Evolutionary conservation across 35 echinoderm and acorn worm species (phyloP).

Genomic region (Amphiura filiformis): DNA sequence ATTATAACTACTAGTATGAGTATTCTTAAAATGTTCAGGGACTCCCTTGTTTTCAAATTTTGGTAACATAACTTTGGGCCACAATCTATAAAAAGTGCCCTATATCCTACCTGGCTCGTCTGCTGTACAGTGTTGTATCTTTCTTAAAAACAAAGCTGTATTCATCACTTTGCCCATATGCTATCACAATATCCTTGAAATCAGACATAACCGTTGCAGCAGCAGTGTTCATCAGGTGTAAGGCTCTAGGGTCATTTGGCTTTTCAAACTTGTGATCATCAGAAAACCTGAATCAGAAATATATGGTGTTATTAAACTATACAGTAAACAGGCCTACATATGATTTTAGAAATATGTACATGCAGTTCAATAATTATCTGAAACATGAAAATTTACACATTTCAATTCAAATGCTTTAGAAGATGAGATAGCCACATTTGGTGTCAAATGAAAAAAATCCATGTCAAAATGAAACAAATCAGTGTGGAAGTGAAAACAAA

Average conservation of each 20-base stretch:
- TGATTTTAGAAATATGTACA: no score
- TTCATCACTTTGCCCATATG: slow-evolving; percentile 96
- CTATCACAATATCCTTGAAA: slow-evolving; percentile 89
- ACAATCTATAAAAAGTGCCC: no score
- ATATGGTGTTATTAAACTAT: background rate
- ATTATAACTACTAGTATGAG: no score
- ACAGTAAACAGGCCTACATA: background rate
- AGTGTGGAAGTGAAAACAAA: no score
- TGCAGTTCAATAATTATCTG: background rate
- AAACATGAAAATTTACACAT: background rate
- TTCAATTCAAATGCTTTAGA: background rate
- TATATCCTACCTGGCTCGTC: slow-evolving; percentile 70
- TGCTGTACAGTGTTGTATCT: slow-evolving; percentile 86
- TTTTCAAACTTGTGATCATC: slow-evolving; percentile 87
- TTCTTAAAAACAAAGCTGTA: slow-evolving; percentile 92
- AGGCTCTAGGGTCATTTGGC: slow-evolving; percentile 78
- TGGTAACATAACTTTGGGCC: no score
- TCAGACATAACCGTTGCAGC: slow-evolving; percentile 89
- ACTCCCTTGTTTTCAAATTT: no score
- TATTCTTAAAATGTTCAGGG: no score
- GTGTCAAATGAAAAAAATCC: no score
- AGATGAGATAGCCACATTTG: no score
- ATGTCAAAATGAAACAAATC: no score
- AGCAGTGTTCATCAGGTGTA: slow-evolving; percentile 65
- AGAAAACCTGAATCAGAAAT: slow-evolving; percentile 68